These are phyloP conservation scores for Syngnathus rostellatus DNA, from an alignment of 2,797 vertebrate species.

Conservation along the genomic window DNA sequence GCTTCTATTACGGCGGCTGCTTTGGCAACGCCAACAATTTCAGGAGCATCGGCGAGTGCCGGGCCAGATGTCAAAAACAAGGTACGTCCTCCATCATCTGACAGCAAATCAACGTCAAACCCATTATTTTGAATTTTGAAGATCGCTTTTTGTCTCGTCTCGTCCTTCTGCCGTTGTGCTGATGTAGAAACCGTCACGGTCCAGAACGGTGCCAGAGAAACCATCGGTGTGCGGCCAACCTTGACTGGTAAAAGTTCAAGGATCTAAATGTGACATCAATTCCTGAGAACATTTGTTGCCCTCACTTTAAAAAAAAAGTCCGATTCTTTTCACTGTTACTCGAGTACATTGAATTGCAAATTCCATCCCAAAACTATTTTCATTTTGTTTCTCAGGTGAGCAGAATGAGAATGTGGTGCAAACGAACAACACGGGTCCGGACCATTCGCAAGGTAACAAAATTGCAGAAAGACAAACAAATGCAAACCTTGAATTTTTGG, in stretches of 20 bases:
- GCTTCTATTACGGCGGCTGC: slow-evolving; percentile 85
- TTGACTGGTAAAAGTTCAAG: background rate
- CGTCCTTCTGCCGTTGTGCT: background rate
- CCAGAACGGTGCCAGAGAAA: background rate
- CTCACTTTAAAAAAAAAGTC: too few relatives aligned
- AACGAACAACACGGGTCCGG: background rate
- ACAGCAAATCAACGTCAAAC: background rate
- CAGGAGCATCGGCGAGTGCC: slow-evolving; percentile 68
- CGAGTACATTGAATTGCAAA: too few relatives aligned
- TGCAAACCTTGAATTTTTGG: background rate
- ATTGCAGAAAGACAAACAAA: background rate
- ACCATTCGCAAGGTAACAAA: background rate
- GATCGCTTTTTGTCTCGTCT: background rate
- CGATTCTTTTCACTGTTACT: too few relatives aligned
- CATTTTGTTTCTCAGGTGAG: background rate
- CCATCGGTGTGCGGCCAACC: background rate
- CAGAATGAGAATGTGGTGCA: background rate
- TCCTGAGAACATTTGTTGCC: too few relatives aligned
- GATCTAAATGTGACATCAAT: too few relatives aligned
- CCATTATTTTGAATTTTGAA: background rate
- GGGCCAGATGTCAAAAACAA: slow-evolving; percentile 62
- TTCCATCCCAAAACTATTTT: too few relatives aligned
- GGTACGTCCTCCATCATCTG: slow-evolving; percentile 44
- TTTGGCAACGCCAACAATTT: slow-evolving; percentile 91
- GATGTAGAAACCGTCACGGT: background rate